Base-by-base conservation (phyloP, 2,113 vertebrate species). In the Syngnathus scovelli region DNA sequence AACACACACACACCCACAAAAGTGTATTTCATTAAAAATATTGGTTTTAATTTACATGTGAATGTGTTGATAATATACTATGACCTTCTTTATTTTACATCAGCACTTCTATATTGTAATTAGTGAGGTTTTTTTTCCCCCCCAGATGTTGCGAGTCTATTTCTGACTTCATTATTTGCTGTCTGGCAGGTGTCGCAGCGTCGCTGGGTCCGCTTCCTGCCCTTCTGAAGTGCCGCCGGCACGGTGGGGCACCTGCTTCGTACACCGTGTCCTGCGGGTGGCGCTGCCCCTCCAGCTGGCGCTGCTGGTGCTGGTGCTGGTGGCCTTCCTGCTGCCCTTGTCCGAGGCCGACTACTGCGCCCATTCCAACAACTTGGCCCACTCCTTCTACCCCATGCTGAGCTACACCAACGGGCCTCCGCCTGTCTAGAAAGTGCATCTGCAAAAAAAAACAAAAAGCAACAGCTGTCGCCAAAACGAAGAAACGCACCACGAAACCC, bases 321-420 rank as follows among this genome's bases (percentile, higher is more conserved):
- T 95, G 7, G 88, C 93, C 71, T 96, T 94, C 89, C 90, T 98
- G 54, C 92, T 97, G 68, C 97, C 95, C 0, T 81, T 94, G 89
- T 92, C 93, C 0, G 91, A 94, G 80, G 93, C 95, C 64, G 93
- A 97, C 90, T 95, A 94, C 92, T 98, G 95, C 66, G 74, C 90
- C 58, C 92, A 94, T 68, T 92, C 93, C 80, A 98, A 98, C 89
- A 98, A 94, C 80, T 96, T 98, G 59, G 94, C 94, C 72, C 91
- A 92, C 13, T 98, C 96, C 61, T 94, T 99, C 83, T 94, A 95
- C 77, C 94, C 94, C 19, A 95, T 95, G 95, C 93, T 99, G 67
- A 92, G 94, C 84, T 98, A 98, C 83, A 94, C 90, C 6, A 96
- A 98, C 6, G 96, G 96, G n/a, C 97, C 96, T 0, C 96, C 96